A percentile compares a stretch with the other conserved stretches of the same genome.
These are phyloP conservation scores for Eupithecia subfuscata DNA, from an alignment of 2,888 invertebrate species.

Conservation along the genomic window DNA sequence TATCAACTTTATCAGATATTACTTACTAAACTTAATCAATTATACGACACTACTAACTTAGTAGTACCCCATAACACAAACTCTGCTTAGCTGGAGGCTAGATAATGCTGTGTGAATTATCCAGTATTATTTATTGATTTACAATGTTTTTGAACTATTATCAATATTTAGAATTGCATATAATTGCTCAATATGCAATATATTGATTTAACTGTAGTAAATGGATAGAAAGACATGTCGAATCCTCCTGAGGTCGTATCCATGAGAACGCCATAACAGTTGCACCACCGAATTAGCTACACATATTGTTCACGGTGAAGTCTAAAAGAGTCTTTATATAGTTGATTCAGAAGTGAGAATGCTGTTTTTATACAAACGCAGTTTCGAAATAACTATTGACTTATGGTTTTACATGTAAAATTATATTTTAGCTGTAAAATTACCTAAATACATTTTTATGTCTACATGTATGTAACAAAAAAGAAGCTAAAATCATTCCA, in stretches of 20 bases:
- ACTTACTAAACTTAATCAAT: no score
- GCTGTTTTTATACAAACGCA: constrained; percentile 11
- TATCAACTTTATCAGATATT: no score
- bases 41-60: no score
- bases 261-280: constrained; percentile 43
- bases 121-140: neutral
- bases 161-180: neutral
- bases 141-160: neutral
- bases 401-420: neutral
- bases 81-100: no score
- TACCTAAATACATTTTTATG: neutral
- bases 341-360: neutral
- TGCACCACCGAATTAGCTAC: constrained; percentile 35
- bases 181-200: constrained; percentile 25
- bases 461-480: no score
- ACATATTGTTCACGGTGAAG: constrained; percentile 33
- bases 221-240: constrained; percentile 35
- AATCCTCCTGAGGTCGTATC: constrained; percentile 37
- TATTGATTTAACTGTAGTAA: constrained; percentile 22
- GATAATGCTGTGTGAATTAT: neutral
- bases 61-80: no score
- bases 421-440: neutral
- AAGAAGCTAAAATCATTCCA: no score
- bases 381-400: neutral
- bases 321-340: neutral